Conservation (phyloP, 2,888 invertebrate species). For the Pinctada fucata region DNA sequence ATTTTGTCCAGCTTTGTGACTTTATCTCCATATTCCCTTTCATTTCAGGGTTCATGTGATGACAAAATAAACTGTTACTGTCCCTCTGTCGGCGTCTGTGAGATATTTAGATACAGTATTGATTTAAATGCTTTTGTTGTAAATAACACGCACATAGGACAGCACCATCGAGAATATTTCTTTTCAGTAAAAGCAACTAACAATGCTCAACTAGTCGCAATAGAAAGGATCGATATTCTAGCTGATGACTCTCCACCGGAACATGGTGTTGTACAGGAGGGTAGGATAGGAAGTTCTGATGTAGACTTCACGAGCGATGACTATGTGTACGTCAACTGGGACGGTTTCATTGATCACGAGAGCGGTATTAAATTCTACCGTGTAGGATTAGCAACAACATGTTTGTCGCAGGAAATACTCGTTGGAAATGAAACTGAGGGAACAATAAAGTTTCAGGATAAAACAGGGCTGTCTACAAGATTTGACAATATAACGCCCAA, state of each 20-base stretch:
- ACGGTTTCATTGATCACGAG: constrained; percentile 46
- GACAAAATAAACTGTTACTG: constrained; percentile 30
- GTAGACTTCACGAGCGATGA: constrained; percentile 37
- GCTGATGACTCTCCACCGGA: constrained; percentile 44
- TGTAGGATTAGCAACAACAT: constrained; percentile 23
- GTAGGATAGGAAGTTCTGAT: constrained; percentile 31
- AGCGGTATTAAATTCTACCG: constrained; percentile 39
- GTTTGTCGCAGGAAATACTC: constrained; percentile 14
- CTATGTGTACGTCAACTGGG: constrained; percentile 27
- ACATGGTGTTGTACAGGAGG: constrained; percentile 43
- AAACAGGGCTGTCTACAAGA: neutral
- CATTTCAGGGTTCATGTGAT: constrained; percentile 6
- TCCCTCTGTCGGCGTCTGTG: constrained; percentile 31
- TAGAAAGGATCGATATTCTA: constrained; percentile 35
- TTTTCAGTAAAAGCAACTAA: constrained; percentile 44
- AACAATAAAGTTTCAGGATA: neutral
- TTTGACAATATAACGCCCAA: constrained; percentile 33
- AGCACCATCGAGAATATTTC: constrained; percentile 44
- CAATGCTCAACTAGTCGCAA: constrained; percentile 35
- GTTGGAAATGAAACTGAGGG: neutral
- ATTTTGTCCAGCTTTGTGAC: no score
- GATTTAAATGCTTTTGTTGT: constrained; percentile 32
- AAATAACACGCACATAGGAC: constrained; percentile 28
- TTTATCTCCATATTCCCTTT: no score
- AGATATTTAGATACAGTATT: constrained; percentile 29